Evolutionary conservation across 2,797 vertebrate genomes (phyloP).

Genomic region (Hemitrygon akajei): DNA sequence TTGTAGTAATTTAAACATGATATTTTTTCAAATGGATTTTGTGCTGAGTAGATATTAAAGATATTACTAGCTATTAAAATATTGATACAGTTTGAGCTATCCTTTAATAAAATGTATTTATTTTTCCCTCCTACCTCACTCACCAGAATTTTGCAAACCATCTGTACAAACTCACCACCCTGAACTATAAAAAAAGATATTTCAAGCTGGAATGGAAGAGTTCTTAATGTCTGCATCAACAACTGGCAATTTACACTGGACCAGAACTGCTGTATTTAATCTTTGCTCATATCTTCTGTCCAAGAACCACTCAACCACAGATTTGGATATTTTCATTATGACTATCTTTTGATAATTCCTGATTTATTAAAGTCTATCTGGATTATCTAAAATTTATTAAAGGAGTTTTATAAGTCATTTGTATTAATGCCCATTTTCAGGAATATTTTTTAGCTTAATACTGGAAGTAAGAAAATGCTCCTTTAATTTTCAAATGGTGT

Average conservation of each 20-base stretch:
- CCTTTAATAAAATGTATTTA: not conserved
- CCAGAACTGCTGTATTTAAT: not conserved
- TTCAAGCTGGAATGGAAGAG: not conserved
- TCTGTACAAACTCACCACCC: not conserved
- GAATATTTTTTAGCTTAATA: not conserved
- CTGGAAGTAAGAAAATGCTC: not conserved
- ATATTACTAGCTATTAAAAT: not conserved
- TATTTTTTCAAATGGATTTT: not conserved
- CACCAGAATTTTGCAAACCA: conserved; percentile 1
- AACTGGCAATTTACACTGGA: conserved; percentile 18
- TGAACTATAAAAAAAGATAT: conserved; percentile 2
- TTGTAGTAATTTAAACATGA: too few species aligned
- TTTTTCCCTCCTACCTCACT: not conserved
- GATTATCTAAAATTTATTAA: not conserved
- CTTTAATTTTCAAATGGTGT: not conserved
- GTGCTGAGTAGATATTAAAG: not conserved
- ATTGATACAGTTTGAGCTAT: conserved; percentile 1
- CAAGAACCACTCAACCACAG: not conserved
- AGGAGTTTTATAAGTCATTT: conserved; percentile 16
- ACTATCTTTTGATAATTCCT: not conserved
- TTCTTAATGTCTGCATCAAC: conserved; percentile 25
- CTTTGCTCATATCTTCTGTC: not conserved
- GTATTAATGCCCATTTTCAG: not conserved
- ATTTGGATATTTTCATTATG: conserved; percentile 29
- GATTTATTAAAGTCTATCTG: not conserved